These are phyloP conservation scores for Strigops habroptila DNA, from an alignment of 2,113 vertebrate genomes.

Conservation along the genomic window DNA sequence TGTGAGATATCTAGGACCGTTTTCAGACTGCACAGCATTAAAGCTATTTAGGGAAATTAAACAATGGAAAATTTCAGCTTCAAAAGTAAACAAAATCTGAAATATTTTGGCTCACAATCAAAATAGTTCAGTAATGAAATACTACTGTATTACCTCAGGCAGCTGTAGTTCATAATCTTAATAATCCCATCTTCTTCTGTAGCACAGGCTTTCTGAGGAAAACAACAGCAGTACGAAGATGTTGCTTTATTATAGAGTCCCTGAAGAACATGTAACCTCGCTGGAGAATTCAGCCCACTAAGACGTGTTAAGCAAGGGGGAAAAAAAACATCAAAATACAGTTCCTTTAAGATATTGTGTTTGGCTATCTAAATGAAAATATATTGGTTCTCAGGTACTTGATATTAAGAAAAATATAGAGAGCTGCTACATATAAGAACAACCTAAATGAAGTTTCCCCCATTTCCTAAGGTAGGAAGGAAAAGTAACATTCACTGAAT, in stretches of 20 bases:
- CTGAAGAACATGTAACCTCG: neutral
- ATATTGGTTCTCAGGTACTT: neutral
- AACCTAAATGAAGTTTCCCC: neutral
- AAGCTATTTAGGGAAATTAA: conserved; percentile 35
- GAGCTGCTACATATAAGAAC: neutral
- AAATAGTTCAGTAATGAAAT: conserved; percentile 37
- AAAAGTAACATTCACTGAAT: neutral
- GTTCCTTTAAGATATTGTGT: neutral
- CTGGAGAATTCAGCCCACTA: neutral
- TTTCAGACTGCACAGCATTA: neutral
- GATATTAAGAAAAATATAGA: neutral
- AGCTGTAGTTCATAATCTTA: neutral
- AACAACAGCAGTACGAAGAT: neutral
- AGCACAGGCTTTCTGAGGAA: neutral
- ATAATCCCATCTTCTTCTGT: neutral
- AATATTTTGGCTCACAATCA: conserved; percentile 27
- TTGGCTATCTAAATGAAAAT: neutral
- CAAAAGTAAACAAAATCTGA: conserved; percentile 33
- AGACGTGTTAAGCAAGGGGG: neutral
- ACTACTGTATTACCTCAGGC: neutral
- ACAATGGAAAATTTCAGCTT: conserved; percentile 32
- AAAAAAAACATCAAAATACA: neutral
- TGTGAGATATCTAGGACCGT: neutral
- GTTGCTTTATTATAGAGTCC: neutral
- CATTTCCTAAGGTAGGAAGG: neutral